A percentile compares a stretch with the other conserved stretches of the same genome.
phyloP scores from a whole-genome alignment of 2,797 vertebrate species.

The Chelmon rostratus region DNA sequence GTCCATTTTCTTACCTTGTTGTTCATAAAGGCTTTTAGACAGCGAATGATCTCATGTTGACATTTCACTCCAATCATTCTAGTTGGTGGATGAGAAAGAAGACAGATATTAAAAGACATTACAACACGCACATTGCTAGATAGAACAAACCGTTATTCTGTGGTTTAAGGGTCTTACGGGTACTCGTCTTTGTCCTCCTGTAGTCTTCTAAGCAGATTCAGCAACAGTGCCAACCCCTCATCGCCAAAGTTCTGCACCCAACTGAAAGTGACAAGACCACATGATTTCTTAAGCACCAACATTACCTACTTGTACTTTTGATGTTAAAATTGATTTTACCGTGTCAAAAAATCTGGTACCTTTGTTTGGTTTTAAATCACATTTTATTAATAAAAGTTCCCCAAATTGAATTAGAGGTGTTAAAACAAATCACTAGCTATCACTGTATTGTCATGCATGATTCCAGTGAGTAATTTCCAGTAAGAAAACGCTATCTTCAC shows the following conservation, averaged over 20 bases:
- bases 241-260: slow-evolving; percentile 95
- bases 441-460: too few relatives aligned
- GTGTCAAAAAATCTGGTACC: background rate
- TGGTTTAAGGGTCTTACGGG: slow-evolving; percentile 68
- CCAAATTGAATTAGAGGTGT: too few relatives aligned
- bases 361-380: background rate
- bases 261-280: slow-evolving; percentile 73
- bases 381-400: too few relatives aligned
- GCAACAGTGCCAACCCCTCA: slow-evolving; percentile 89
- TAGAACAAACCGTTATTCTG: background rate
- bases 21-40: slow-evolving; percentile 97
- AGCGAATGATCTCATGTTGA: slow-evolving; percentile 95
- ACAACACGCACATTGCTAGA: slow-evolving; percentile 11
- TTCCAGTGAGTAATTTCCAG: too few relatives aligned
- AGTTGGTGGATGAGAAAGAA: slow-evolving; percentile 9
- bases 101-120: slow-evolving; percentile 9
- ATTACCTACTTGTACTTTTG: background rate
- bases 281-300: background rate
- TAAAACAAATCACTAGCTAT: too few relatives aligned
- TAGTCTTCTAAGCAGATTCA: slow-evolving; percentile 87
- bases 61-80: slow-evolving; percentile 84
- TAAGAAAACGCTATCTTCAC: too few relatives aligned
- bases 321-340: background rate
- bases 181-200: slow-evolving; percentile 90
- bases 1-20: slow-evolving; percentile 87